Conservation (phyloP, 2,888 invertebrate genomes). For the Ecliptopera silaceata region DNA sequence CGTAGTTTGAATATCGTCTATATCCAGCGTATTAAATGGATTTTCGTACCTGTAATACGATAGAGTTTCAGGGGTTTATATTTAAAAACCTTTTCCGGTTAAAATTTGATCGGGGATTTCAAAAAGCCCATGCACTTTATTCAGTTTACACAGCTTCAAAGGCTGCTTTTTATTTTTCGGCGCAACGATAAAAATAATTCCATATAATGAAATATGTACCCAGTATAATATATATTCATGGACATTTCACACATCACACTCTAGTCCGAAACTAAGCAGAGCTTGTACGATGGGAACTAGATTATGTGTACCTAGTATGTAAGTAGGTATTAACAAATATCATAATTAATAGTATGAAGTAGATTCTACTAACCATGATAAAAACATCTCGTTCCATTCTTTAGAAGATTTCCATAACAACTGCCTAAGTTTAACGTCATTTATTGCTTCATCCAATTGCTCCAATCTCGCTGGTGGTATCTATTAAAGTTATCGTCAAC, state of each 20-base stretch:
- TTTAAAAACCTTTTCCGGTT: neutral
- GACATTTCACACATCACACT: too few relatives aligned
- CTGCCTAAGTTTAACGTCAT: slow-evolving; percentile 90
- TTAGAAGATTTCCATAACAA: slow-evolving; percentile 91
- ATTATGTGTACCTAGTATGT: too few relatives aligned
- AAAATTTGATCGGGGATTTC: too few relatives aligned
- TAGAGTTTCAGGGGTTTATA: neutral
- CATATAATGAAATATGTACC: too few relatives aligned
- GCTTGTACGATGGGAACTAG: too few relatives aligned
- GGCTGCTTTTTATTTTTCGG: too few relatives aligned
- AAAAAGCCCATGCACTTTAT: too few relatives aligned
- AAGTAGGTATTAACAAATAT: neutral
- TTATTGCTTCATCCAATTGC: slow-evolving; percentile 89
- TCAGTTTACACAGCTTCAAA: too few relatives aligned
- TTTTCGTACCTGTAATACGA: slow-evolving; percentile 62
- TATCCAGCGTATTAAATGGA: slow-evolving; percentile 85
- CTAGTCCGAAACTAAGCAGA: too few relatives aligned
- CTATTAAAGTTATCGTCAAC: too few relatives aligned
- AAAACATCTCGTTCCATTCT: slow-evolving; percentile 87
- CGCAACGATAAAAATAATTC: too few relatives aligned
- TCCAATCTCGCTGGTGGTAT: slow-evolving; percentile 93
- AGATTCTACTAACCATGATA: slow-evolving; percentile 82
- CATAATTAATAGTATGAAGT: neutral
- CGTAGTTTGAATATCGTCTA: slow-evolving; percentile 88
- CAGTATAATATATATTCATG: too few relatives aligned